Evolutionary conservation across 2,797 vertebrate species (phyloP).

Genomic region (Kryptopterus vitreolus): DNA sequence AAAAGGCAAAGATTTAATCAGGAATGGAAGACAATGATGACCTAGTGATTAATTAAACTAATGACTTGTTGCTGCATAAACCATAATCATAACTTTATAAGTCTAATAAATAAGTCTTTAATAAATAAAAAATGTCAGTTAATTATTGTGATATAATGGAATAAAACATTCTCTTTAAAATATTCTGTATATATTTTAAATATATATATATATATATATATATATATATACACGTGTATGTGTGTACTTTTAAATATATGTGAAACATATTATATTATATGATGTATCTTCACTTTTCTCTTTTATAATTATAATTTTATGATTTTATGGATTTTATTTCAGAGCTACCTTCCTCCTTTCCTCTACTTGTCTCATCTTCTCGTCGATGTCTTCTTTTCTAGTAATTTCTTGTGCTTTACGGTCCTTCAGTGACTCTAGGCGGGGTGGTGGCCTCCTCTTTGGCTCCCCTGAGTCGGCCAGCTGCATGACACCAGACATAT

Average conservation of each 20-base stretch:
- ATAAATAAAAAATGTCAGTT: not conserved
- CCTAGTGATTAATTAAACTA: too few relatives aligned
- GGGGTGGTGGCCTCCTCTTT: conserved; percentile 71
- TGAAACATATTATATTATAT: not conserved
- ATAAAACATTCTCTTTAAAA: not conserved
- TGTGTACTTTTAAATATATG: too few relatives aligned
- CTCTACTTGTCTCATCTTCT: conserved; percentile 71
- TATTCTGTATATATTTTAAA: not conserved
- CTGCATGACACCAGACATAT: conserved; percentile 59
- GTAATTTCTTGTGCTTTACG: conserved; percentile 63
- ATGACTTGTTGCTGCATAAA: not conserved
- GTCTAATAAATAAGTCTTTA: not conserved
- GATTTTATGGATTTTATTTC: not conserved
- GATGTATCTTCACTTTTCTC: not conserved
- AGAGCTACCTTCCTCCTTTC: conserved; percentile 69
- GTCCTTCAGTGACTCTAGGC: conserved; percentile 78
- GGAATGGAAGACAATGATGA: too few relatives aligned
- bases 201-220: too few relatives aligned
- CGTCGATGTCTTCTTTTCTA: conserved; percentile 72
- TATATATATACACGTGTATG: too few relatives aligned
- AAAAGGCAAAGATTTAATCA: too few relatives aligned
- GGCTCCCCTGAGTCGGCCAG: conserved; percentile 63
- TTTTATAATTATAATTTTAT: not conserved
- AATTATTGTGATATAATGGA: not conserved
- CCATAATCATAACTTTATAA: too few relatives aligned